A percentile compares a stretch with the other conserved stretches of the same genome.
Evolutionary conservation across 92 coral and sea anemone genomes (phyloP).

Genomic region (Umimayanthus chanpuru): DNA sequence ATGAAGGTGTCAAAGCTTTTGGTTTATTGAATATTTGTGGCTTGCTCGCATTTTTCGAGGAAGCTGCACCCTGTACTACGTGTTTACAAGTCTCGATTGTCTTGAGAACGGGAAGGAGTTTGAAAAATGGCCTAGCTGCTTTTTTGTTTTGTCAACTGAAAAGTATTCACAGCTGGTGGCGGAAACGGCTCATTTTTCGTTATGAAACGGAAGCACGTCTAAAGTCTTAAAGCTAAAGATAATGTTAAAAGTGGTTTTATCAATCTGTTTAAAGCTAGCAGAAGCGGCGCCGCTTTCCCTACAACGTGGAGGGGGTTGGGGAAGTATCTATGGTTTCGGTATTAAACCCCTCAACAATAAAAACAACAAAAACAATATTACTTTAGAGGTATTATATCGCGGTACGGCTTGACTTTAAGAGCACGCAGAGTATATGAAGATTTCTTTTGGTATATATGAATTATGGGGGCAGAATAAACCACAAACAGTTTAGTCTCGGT

Average conservation of each 20-base stretch:
- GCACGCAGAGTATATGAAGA: neutral
- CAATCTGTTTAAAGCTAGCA: constrained; percentile 30
- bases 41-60: constrained; percentile 1
- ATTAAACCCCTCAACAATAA: constrained; percentile 23
- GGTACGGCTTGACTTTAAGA: constrained; percentile 11
- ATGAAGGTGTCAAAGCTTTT: neutral
- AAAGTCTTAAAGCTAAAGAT: constrained; percentile 3
- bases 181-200: constrained; percentile 27
- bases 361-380: neutral
- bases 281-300: constrained; percentile 19
- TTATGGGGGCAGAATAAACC: neutral
- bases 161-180: constrained; percentile 8
- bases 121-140: constrained; percentile 6
- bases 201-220: constrained; percentile 29
- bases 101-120: neutral
- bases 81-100: constrained; percentile 8
- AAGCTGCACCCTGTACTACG: neutral
- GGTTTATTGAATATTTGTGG: neutral
- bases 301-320: neutral
- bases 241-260: constrained; percentile 21
- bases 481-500: constrained; percentile 1
- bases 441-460: neutral
- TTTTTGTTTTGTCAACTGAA: neutral
- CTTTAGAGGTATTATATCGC: neutral
- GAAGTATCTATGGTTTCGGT: neutral